Base-by-base conservation (phyloP, 2,797 vertebrate species). In the Neostethus bicornis region DNA sequence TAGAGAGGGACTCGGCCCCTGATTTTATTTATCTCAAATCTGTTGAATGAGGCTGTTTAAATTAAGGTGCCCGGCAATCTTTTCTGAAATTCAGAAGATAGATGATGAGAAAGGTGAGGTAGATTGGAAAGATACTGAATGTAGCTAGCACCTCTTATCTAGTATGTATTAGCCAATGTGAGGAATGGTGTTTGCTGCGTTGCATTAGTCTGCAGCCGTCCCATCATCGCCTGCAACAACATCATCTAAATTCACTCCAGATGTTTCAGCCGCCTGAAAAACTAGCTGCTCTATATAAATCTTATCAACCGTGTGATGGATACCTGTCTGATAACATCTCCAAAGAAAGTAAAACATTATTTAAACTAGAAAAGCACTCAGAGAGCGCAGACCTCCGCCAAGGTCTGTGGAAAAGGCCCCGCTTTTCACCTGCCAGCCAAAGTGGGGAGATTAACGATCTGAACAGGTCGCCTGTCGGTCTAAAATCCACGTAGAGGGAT, bases 1-100 rank as follows among this genome's bases (percentile, higher is more conserved):
- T 24, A 29, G 64, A 75, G 74, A 35, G 51, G 54, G 70, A 72
- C 79, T 92, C 91, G 65, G 85, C 74, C 89, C 75, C 81, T 89
- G 58, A 66, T 74, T 34, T 29, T 64, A 34, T 50, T 50, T 91
- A 94, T 87, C 93, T 93, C 93, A 92, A 93, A 93, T 91, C 88
- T 92, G 90, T 87, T 83, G 84, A 88, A 73, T 75, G 66, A 71
- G 59, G 51, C 57, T 63, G 58, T 75, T 79, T 70, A 51, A 73
- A 78, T 70, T 62, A 61, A 37, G 47, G 50, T 28, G 44, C 53
- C 23, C 54, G 42, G 46, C 62, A 41, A 55, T 50, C 28, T 46
- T 58, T 53, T 54, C 34, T 24, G 46, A 61, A 32, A 58, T 61
- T 24, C 69, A 65, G 54, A 65, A 63, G 46, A 60, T 45, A 44